phyloP scores from a whole-genome alignment of 2,113 vertebrate genomes.

The Stercorarius parasiticus region DNA sequence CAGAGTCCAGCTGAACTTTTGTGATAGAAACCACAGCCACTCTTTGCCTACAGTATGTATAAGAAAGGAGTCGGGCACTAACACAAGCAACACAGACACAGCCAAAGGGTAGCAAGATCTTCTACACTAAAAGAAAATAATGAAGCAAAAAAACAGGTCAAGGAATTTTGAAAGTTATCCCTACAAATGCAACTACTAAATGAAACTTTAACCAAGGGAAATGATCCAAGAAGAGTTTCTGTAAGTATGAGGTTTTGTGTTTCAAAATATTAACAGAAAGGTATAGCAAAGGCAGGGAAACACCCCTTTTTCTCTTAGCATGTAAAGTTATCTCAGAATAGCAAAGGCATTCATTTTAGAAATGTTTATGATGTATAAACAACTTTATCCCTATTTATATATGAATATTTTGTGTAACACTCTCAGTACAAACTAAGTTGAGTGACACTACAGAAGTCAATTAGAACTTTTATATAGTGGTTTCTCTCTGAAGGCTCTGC shows the following conservation, averaged over 20 bases:
- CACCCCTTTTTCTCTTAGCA: neutral
- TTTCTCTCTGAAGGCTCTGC: neutral
- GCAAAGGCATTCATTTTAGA: neutral
- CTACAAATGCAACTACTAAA: neutral
- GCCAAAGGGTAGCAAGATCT: neutral
- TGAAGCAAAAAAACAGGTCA: neutral
- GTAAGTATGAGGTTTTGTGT: slow-evolving; percentile 42
- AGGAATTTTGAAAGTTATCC: neutral
- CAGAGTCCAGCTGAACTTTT: neutral
- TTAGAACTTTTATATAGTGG: neutral
- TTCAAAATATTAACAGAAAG: neutral
- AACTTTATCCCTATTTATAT: neutral
- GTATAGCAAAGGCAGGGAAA: neutral
- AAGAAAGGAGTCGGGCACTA: neutral
- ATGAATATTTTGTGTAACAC: neutral
- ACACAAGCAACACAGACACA: neutral
- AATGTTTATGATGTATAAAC: neutral
- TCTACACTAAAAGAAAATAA: neutral
- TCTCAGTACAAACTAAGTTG: neutral
- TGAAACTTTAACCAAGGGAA: neutral
- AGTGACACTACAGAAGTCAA: neutral
- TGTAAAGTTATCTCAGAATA: neutral
- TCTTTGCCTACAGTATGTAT: slow-evolving; percentile 22
- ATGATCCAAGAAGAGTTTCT: neutral
- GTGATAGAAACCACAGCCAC: slow-evolving; percentile 24